A percentile compares a stretch with the other conserved stretches of the same genome.
phyloP scores from a whole-genome alignment of 2,113 vertebrate species.

The Butorides virescens region DNA sequence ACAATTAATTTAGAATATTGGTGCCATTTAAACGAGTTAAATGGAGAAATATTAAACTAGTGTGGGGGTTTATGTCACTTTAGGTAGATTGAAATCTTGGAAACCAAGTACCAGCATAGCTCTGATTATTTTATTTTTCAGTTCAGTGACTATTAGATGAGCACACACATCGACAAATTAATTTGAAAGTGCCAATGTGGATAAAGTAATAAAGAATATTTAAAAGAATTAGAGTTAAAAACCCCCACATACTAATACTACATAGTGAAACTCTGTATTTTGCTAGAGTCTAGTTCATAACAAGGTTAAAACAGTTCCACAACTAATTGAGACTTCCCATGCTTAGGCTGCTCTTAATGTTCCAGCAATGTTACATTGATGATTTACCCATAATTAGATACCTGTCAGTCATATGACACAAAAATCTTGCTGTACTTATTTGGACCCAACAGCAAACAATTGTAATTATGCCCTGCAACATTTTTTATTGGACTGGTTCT shows the following conservation, averaged over 20 bases:
- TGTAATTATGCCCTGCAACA: neutral
- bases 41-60: neutral
- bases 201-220: neutral
- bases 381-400: neutral
- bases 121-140: neutral
- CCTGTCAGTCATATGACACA: neutral
- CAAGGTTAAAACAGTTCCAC: neutral
- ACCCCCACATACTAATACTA: neutral
- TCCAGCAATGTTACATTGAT: neutral
- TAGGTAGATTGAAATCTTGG: neutral
- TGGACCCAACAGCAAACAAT: neutral
- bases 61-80: neutral
- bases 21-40: neutral
- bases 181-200: neutral
- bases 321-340: neutral
- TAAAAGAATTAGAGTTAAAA: neutral
- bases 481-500: neutral
- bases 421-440: neutral
- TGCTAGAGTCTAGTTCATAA: neutral
- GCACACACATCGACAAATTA: neutral
- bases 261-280: neutral
- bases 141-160: neutral
- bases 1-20: neutral
- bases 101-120: neutral
- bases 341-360: neutral